Base-by-base conservation (phyloP, 2,113 vertebrate genomes). In the Gallinago undulata region DNA sequence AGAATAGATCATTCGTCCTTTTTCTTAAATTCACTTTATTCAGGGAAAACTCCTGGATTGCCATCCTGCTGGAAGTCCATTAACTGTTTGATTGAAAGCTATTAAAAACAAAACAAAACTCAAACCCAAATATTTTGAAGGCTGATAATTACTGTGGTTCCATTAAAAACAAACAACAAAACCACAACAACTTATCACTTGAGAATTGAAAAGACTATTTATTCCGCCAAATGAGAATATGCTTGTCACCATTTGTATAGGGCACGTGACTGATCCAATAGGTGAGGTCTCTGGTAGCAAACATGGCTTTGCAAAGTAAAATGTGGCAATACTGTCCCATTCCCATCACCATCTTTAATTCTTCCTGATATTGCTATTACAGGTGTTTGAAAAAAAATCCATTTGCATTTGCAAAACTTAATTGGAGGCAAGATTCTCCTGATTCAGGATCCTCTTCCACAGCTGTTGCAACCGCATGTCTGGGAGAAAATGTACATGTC, bases 1-100 rank as follows among this genome's bases (percentile, higher is more conserved):
- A 76, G 28, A 82, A 69, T 15, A 31, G 4, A 66, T 2, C 10
- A 45, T 50, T 92, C 24, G 75, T 68, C 4, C 4, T 72, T 68
- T 84, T 68, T 57, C 45, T 89, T 31, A 87, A 31, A 93, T 87
- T 91, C 60, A 68, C 13, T n/a, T n/a, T 43, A 56, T 84, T 80
- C 60, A 60, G n/a, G 43, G 41, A 90, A 93, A 43, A 14, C 0
- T 0, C 19, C 9, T 68, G 33, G 39, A 56, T 78, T 86, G 48
- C 30, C 37, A 10, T 43, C 16, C 13, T 67, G 19, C 30, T 91
- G 30, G 6, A 93, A 73, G 21, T 85, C 19, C 19, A 73, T 69
- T 53, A 64, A 28, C 19, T 43, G 1, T 72, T 85, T 74, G 19
- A 53, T 8, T 28, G 47, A 86, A 94, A 93, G 5, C 4, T 81